A percentile compares a stretch with the other conserved stretches of the same genome.
Conservation (phyloP, 2,888 invertebrate genomes). For the Ferrisia virgata region DNA sequence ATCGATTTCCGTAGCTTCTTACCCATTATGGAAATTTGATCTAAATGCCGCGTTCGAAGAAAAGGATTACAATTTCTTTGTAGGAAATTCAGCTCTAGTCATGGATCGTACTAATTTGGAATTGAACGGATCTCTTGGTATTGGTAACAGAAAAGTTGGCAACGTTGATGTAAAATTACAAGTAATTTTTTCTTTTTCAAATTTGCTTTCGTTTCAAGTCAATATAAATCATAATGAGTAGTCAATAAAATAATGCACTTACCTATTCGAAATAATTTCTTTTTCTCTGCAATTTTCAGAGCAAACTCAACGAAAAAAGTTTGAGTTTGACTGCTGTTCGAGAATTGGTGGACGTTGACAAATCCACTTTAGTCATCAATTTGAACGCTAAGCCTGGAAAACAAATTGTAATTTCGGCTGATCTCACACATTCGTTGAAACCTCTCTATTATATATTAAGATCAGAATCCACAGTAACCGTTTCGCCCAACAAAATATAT, state of each 20-base stretch:
- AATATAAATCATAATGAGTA: too few relatives aligned
- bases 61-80: conserved; percentile 16
- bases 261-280: too few relatives aligned
- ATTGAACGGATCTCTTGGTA: conserved; percentile 33
- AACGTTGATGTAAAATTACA: conserved; percentile 16
- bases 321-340: conserved; percentile 11
- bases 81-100: neutral
- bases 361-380: conserved; percentile 10
- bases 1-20: neutral
- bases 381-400: conserved; percentile 29
- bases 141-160: conserved; percentile 25
- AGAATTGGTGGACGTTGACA: conserved; percentile 28
- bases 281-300: conserved; percentile 35
- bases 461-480: neutral
- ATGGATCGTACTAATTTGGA: conserved; percentile 35
- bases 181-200: neutral
- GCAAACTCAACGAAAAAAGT: conserved; percentile 27
- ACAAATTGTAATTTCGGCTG: neutral
- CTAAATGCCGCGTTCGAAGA: neutral
- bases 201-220: too few relatives aligned
- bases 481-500: conserved; percentile 18
- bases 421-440: conserved; percentile 32
- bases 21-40: conserved; percentile 36
- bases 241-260: too few relatives aligned
- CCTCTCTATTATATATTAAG: conserved; percentile 21